Base-by-base conservation (phyloP, 30 jellyfish, hydroid and myxozoan species). In the Aurelia sp. region DNA sequence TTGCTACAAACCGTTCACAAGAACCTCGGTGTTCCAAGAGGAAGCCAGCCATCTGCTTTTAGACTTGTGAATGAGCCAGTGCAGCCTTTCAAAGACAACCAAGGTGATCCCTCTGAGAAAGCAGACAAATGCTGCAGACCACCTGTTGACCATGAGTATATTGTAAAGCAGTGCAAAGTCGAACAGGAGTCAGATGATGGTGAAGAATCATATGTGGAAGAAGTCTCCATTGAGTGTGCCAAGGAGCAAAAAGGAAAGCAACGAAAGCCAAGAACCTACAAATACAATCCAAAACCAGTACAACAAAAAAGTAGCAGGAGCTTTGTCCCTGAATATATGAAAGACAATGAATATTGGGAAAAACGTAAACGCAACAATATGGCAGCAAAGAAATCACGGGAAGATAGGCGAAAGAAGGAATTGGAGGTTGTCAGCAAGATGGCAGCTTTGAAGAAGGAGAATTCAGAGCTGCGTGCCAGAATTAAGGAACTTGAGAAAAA, bases 331-430 rank as follows among this genome's bases (percentile, higher is more conserved):
- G 98, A 92, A 3, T 69, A 53, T 4, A 51, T 78, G 31, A 92
- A 92, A 70, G 96, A 86, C 73, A 67, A 19, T 50, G 98, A 92
- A 4, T 92, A 92, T 69, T 92, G 98, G 98, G 98, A 86, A 63
- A 72, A 91, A 53, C 78, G 98, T 17, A 86, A 88, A 64, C 37
- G 98, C 41, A 92, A 92, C 60, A 92, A 92, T 81, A 82, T 76
- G 47, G 98, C 98, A 1, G 98, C 98, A 11, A 92, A 92, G 66
- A 92, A 86, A 60, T 92, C 98, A 16, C 81, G 98, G 73, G 98
- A 92, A 66, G 96, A 92, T 70, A 87, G 98, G 18, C 83, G 98
- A 58, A 86, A 78, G 71, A 92, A 92, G 72, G 98, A 92, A 73
- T 86, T 92, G 44, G 98, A 92, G 74, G 93, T 92, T 47, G 62